Evolutionary conservation across 2,888 invertebrate species (phyloP).

Genomic region (Clepsis dumicolana): DNA sequence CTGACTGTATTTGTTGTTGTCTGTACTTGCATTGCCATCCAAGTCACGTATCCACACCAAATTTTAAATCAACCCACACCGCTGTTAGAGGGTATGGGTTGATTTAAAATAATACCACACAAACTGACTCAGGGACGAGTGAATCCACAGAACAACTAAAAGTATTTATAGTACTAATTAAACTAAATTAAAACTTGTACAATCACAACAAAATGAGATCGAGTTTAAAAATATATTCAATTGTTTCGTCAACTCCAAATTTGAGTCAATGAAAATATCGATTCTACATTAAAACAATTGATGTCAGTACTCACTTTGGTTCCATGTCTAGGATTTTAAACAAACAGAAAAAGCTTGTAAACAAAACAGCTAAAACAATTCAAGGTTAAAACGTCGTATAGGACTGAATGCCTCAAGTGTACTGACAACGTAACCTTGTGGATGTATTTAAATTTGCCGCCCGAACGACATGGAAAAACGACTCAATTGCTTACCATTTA

Average conservation of each 20-base stretch:
- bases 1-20: too few species aligned
- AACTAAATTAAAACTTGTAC: too few species aligned
- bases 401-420: neutral
- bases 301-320: too few species aligned
- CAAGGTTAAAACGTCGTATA: neutral
- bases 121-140: too few species aligned
- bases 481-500: neutral
- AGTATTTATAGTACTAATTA: too few species aligned
- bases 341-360: neutral
- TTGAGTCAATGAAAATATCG: neutral
- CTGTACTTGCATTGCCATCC: too few species aligned
- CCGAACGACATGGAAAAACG: neutral
- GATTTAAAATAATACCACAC: too few species aligned
- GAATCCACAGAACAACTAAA: too few species aligned
- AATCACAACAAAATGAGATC: neutral
- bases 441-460: constrained; percentile 4
- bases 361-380: neutral
- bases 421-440: constrained; percentile 2
- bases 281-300: too few species aligned
- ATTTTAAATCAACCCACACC: too few species aligned
- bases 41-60: too few species aligned
- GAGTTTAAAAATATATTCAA: neutral
- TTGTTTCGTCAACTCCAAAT: neutral
- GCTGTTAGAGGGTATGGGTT: too few species aligned
- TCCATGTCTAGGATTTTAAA: neutral